These are phyloP conservation scores for Minunthozetes semirufus DNA, from an alignment of 2,888 invertebrate genomes.

Conservation along the genomic window DNA sequence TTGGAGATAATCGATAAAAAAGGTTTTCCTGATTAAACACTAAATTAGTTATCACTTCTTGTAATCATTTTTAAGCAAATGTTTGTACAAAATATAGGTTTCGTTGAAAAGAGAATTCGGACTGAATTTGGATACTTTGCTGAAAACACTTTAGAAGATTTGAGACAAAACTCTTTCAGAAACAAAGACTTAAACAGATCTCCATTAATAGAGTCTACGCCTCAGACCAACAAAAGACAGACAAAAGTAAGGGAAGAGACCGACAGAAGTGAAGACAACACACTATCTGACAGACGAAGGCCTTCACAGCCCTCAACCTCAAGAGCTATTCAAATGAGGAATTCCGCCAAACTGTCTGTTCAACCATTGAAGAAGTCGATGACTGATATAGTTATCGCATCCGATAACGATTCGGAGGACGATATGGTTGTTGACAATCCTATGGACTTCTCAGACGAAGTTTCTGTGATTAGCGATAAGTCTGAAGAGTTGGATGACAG, in stretches of 20 bases:
- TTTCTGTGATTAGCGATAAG: not conserved
- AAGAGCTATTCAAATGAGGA: not conserved
- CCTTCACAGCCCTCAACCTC: too few relatives aligned
- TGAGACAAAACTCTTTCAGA: constrained; percentile 13
- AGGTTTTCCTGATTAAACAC: not conserved
- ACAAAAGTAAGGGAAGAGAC: too few relatives aligned
- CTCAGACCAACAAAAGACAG: not conserved
- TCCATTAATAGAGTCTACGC: constrained; percentile 1
- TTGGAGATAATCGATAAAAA: constrained; percentile 1
- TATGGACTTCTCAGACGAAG: not conserved
- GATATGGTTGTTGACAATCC: too few relatives aligned
- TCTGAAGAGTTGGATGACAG: not conserved
- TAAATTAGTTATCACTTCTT: not conserved
- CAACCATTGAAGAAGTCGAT: too few relatives aligned
- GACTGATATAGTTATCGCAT: not conserved
- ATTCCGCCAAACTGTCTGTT: not conserved
- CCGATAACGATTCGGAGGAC: not conserved
- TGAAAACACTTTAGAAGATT: constrained; percentile 23
- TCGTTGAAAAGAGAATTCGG: not conserved
- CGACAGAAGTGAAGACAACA: too few relatives aligned
- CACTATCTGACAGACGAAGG: too few relatives aligned
- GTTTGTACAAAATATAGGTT: not conserved
- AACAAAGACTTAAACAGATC: not conserved
- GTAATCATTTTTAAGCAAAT: not conserved
- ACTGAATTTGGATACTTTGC: constrained; percentile 13